Evolutionary conservation across 2,888 invertebrate species (phyloP).

Genomic region (Capitulum mitella): DNA sequence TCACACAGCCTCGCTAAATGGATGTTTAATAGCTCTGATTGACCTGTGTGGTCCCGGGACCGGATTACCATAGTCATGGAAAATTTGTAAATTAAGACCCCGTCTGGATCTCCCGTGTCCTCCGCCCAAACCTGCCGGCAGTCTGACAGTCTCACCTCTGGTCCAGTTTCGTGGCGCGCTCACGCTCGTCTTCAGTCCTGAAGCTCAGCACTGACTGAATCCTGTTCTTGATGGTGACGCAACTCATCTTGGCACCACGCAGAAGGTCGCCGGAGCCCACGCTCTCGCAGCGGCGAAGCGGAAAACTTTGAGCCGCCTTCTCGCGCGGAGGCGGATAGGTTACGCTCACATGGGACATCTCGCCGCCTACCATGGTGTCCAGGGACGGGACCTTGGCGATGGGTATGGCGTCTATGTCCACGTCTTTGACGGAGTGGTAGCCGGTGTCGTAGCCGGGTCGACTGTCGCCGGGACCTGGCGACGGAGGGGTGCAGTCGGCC

Average conservation of each 20-base stretch:
- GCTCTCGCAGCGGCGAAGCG: slow-evolving; percentile 10
- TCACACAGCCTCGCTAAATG: background rate
- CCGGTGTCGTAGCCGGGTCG: slow-evolving; percentile 1
- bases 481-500: too few relatives aligned
- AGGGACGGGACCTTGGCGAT: background rate
- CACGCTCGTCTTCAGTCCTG: background rate
- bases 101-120: background rate
- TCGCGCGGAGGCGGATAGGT: background rate
- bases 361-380: background rate
- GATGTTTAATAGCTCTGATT: background rate
- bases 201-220: background rate
- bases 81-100: background rate
- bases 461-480: background rate
- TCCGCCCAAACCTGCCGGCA: background rate
- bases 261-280: slow-evolving; percentile 7
- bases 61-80: background rate
- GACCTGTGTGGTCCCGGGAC: background rate
- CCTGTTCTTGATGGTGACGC: background rate
- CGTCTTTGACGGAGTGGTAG: slow-evolving; percentile 14
- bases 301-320: background rate
- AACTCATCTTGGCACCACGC: background rate
- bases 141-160: background rate
- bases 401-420: background rate
- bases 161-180: too few relatives aligned
- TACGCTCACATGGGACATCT: background rate